Evolutionary conservation across 2,113 vertebrate species (phyloP).

Genomic region (Petaurus breviceps): DNA sequence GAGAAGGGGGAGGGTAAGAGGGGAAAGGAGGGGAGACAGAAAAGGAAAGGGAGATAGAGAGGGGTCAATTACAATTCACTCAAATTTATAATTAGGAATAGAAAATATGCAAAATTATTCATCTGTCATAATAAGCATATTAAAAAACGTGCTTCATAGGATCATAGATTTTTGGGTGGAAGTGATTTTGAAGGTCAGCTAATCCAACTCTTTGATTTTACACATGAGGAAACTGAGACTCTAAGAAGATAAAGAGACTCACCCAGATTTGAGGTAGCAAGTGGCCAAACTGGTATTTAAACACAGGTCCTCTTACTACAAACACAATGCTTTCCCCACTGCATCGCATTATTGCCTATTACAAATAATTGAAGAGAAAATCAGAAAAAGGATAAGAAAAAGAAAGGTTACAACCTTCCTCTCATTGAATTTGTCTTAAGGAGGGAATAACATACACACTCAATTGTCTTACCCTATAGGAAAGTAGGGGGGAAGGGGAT

Average conservation of each 20-base stretch:
- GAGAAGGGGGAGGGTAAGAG: background rate
- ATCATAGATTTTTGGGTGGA: background rate
- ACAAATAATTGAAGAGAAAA: background rate
- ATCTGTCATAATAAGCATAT: background rate
- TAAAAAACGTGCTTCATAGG: no score
- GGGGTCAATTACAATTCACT: background rate
- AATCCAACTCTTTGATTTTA: background rate
- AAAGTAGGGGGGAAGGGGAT: no score
- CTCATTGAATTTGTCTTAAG: no score
- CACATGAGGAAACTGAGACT: background rate
- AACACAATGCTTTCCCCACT: background rate
- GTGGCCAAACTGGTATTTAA: background rate
- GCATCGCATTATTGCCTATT: background rate
- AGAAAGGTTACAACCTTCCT: background rate
- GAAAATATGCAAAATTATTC: background rate
- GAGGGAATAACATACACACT: no score
- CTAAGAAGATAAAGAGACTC: background rate
- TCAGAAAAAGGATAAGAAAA: background rate
- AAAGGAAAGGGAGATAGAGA: background rate
- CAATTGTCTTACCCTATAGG: no score
- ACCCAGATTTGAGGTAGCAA: background rate
- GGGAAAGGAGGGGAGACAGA: background rate
- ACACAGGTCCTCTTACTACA: background rate
- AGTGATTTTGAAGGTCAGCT: background rate
- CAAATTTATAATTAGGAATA: constrained; percentile 17